phyloP scores from a whole-genome alignment of 2,797 vertebrate genomes.

The Sitta carolinensis region DNA sequence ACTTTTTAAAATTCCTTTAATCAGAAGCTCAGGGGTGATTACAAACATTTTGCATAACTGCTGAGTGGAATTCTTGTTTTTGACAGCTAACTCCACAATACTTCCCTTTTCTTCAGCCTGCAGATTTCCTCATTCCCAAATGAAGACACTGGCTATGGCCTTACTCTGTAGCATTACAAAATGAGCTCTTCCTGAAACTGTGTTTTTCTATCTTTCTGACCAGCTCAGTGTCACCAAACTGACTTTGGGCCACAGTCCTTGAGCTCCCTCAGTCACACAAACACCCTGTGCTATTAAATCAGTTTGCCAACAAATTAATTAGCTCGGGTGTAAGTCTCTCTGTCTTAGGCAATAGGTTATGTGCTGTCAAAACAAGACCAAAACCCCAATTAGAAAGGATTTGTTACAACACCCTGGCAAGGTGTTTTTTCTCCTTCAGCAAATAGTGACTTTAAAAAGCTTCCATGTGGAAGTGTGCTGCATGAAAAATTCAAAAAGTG shows the following conservation, averaged over 20 bases:
- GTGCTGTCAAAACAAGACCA: background rate
- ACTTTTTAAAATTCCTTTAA: background rate
- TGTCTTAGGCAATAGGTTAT: conserved; percentile 5
- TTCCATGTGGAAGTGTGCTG: background rate
- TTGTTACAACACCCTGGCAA: background rate
- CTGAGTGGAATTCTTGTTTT: background rate
- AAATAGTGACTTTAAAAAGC: background rate
- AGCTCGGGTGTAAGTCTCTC: background rate
- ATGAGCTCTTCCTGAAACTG: background rate
- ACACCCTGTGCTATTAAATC: background rate
- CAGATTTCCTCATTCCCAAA: background rate
- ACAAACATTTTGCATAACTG: background rate
- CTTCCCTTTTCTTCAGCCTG: background rate
- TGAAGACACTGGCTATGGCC: background rate
- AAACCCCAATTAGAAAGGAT: background rate
- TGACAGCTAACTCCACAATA: background rate
- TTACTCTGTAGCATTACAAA: background rate
- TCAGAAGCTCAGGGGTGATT: background rate
- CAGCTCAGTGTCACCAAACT: background rate
- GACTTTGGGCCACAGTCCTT: background rate
- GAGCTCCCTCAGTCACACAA: background rate
- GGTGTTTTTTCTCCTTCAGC: background rate
- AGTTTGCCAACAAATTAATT: background rate
- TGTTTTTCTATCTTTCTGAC: background rate
- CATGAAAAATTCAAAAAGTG: background rate